Evolutionary conservation across 1,140 invertebrate species (phyloP).

Genomic region (Trigoniulus corallinus): DNA sequence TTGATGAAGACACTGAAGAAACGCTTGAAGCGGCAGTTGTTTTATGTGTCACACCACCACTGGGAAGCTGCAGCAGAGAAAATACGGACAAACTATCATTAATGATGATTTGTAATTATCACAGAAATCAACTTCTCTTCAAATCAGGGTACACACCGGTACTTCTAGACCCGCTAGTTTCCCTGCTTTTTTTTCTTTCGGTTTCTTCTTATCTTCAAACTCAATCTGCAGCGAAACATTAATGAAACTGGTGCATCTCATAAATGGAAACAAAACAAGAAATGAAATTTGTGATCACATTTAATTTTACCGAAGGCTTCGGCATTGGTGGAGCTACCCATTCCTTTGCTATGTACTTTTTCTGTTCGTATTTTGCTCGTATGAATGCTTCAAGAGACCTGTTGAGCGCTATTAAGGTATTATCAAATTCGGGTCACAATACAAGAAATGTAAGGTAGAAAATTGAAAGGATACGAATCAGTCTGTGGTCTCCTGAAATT

Average conservation of each 20-base stretch:
- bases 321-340: conserved; percentile 76
- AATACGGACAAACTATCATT: neutral
- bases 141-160: neutral
- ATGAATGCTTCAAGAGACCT: conserved; percentile 81
- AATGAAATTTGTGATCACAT: neutral
- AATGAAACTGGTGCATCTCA: neutral
- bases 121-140: neutral
- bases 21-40: no score
- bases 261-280: neutral
- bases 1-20: no score
- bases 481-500: conserved; percentile 86
- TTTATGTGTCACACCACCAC: neutral
- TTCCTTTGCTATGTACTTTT: conserved; percentile 92
- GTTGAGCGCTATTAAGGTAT: conserved; percentile 1
- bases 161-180: neutral
- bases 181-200: neutral
- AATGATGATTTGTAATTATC: neutral
- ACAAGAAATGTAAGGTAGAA: neutral
- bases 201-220: neutral
- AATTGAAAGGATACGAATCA: conserved; percentile 42
- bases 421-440: neutral
- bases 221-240: neutral
- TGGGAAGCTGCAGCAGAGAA: neutral
- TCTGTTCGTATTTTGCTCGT: conserved; percentile 92
- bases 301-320: conserved; percentile 29